phyloP scores from a whole-genome alignment of 1,140 invertebrate genomes.

The Eupristina koningsbergeri region DNA sequence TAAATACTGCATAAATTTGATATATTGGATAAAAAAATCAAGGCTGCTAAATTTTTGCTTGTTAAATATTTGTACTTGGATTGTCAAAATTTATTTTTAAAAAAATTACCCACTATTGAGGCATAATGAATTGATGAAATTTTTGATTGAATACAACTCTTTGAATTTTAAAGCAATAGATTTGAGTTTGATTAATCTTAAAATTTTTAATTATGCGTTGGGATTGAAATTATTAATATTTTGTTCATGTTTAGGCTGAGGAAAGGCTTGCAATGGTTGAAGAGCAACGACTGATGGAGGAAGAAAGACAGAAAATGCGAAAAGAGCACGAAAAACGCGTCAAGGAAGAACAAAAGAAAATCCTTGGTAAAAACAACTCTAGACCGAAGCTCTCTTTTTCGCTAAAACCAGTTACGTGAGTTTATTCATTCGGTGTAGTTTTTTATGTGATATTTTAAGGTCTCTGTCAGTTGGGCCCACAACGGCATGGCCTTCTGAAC shows the following conservation, averaged over 20 bases:
- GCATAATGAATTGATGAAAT: too few relatives aligned
- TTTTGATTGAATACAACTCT: too few relatives aligned
- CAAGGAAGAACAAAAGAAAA: slow-evolving; percentile 96
- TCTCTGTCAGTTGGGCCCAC: slow-evolving; percentile 60
- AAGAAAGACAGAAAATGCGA: slow-evolving; percentile 92
- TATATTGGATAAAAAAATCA: too few relatives aligned
- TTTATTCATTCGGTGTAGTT: slow-evolving; percentile 66
- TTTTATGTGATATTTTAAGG: slow-evolving; percentile 68
- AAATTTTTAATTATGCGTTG: too few relatives aligned
- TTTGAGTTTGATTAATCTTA: too few relatives aligned
- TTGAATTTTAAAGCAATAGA: too few relatives aligned
- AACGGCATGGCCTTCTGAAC: slow-evolving; percentile 43
- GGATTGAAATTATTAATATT: too few relatives aligned
- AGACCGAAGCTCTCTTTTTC: slow-evolving; percentile 95
- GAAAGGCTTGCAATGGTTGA: slow-evolving; percentile 96
- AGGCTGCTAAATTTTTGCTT: too few relatives aligned
- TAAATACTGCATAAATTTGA: too few relatives aligned
- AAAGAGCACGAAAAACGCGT: slow-evolving; percentile 93
- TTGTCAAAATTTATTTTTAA: too few relatives aligned
- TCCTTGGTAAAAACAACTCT: slow-evolving; percentile 97
- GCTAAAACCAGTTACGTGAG: slow-evolving; percentile 85
- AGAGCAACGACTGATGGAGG: slow-evolving; percentile 95
- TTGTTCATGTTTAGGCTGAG: slow-evolving; percentile 82
- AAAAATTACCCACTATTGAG: too few relatives aligned
- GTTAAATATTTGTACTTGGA: too few relatives aligned